These are phyloP conservation scores for Lacerta bilineata DNA, from an alignment of 2,797 vertebrate species.

Conservation along the genomic window DNA sequence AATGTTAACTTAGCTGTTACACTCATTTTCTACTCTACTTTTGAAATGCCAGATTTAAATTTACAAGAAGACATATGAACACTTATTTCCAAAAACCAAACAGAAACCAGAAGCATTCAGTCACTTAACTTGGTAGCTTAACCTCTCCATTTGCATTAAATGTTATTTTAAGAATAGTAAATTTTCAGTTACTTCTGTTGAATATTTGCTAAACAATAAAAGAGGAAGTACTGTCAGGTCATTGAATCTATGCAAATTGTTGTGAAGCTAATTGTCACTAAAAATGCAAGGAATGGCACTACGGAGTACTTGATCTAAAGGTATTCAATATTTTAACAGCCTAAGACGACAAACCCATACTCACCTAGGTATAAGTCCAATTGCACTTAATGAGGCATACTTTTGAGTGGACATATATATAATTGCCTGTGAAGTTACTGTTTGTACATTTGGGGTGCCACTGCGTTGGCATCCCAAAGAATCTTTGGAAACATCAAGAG, in stretches of 20 bases:
- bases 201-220: not conserved
- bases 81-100: slow-evolving; percentile 1
- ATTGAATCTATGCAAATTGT: not conserved
- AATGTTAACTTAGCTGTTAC: not conserved
- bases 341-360: not conserved
- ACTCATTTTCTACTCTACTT: slow-evolving; percentile 13
- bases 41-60: slow-evolving; percentile 10
- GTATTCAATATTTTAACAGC: not conserved
- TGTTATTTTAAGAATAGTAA: slow-evolving; percentile 5
- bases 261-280: not conserved
- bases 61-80: not conserved
- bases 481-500: not conserved
- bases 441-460: not conserved
- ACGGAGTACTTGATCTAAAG: not conserved
- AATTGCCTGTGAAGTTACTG: not conserved
- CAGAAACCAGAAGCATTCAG: slow-evolving; percentile 1
- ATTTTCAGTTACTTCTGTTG: not conserved
- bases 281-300: not conserved
- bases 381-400: not conserved
- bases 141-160: not conserved
- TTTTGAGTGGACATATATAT: not conserved
- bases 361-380: too few relatives aligned
- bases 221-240: slow-evolving; percentile 24
- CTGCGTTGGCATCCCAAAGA: not conserved
- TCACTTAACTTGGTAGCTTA: not conserved